phyloP scores from a whole-genome alignment of 2,113 vertebrate species.

The Opisthocomus hoazin region DNA sequence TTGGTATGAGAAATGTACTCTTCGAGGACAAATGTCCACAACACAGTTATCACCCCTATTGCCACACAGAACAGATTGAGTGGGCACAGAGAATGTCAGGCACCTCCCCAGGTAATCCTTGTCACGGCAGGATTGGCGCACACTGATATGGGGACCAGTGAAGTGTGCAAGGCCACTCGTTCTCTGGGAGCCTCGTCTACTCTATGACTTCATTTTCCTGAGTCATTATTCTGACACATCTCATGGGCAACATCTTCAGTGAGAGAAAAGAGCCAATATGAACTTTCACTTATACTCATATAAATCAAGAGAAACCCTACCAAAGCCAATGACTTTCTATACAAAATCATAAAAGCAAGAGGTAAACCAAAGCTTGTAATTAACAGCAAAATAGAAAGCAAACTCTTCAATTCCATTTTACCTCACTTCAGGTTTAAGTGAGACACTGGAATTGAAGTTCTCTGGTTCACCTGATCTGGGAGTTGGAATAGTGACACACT shows the following conservation, averaged over 20 bases:
- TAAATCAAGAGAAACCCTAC: conserved; percentile 26
- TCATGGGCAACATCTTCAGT: conserved; percentile 55
- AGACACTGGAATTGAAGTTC: neutral
- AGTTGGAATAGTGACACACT: neutral
- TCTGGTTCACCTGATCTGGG: neutral
- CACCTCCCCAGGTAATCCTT: conserved; percentile 39
- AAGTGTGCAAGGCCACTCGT: conserved; percentile 47
- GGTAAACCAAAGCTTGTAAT: neutral
- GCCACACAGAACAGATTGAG: conserved; percentile 44
- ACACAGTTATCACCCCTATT: conserved; percentile 36
- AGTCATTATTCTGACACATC: conserved; percentile 54
- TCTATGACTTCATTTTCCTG: conserved; percentile 49
- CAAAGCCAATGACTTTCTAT: neutral
- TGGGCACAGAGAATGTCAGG: conserved; percentile 5
- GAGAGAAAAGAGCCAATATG: conserved; percentile 49
- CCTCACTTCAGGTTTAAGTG: neutral
- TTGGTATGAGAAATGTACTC: conserved; percentile 46
- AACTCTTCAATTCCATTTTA: conserved; percentile 6
- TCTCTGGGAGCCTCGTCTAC: conserved; percentile 21
- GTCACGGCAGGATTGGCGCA: neutral
- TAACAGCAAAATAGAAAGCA: neutral
- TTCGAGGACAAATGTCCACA: conserved; percentile 31
- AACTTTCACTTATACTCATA: conserved; percentile 18
- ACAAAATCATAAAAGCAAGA: neutral
- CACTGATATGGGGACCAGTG: conserved; percentile 10